Conservation (phyloP, 2,113 vertebrate genomes). For the Centropristis striata region DNA sequence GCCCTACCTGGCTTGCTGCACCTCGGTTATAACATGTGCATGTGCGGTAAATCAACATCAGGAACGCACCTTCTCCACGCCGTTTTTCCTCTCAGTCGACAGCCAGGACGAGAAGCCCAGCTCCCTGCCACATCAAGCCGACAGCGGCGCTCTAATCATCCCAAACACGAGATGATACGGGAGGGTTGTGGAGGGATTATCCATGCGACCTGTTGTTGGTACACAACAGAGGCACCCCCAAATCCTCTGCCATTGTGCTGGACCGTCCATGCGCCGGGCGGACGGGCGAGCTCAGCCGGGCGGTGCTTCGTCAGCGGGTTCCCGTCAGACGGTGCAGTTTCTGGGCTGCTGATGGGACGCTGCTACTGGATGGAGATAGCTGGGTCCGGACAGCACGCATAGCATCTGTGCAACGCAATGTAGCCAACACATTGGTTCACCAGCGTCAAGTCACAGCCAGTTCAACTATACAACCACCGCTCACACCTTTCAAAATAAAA, state of each 20-base stretch:
- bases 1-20: conserved; percentile 16
- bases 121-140: conserved; percentile 70
- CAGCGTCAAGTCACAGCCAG: not conserved
- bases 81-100: conserved; percentile 56
- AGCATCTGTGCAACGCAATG: conserved; percentile 55
- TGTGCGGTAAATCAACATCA: conserved; percentile 6
- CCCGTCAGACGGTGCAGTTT: conserved; percentile 18
- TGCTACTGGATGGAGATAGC: conserved; percentile 43
- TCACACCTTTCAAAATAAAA: conserved; percentile 65
- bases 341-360: conserved; percentile 8
- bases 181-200: conserved; percentile 61
- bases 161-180: conserved; percentile 43
- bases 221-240: conserved; percentile 65
- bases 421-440: conserved; percentile 46
- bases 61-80: conserved; percentile 79
- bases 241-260: conserved; percentile 76
- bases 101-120: conserved; percentile 60
- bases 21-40: not conserved
- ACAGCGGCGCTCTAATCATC: conserved; percentile 63
- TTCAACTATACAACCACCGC: conserved; percentile 28
- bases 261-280: conserved; percentile 60
- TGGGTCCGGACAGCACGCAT: conserved; percentile 45
- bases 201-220: conserved; percentile 79
- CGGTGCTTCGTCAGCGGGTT: conserved; percentile 63
- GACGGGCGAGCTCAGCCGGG: conserved; percentile 30